These are phyloP conservation scores for Clupea harengus DNA, from an alignment of 2,113 vertebrate species.

Conservation along the genomic window DNA sequence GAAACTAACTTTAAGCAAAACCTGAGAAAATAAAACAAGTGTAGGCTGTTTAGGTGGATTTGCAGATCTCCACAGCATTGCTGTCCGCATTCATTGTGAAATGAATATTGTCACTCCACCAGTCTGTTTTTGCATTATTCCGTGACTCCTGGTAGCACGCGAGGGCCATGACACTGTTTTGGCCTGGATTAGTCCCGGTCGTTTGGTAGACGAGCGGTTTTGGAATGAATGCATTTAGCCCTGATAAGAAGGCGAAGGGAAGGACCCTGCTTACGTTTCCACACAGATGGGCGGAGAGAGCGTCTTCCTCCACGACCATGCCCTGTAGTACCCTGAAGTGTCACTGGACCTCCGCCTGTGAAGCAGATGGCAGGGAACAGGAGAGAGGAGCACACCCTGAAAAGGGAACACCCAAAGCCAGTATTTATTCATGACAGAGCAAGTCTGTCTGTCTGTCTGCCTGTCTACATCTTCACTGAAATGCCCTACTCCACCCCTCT, in stretches of 20 bases:
- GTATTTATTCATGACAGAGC: constrained; percentile 49
- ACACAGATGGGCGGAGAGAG: constrained; percentile 43
- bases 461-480: constrained; percentile 45
- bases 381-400: constrained; percentile 68
- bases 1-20: constrained; percentile 43
- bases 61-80: constrained; percentile 44
- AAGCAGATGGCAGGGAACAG: constrained; percentile 75
- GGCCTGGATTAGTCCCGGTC: constrained; percentile 39
- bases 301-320: constrained; percentile 50
- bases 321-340: constrained; percentile 52
- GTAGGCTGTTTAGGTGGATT: constrained; percentile 43
- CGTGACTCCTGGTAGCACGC: background rate
- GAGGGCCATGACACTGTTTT: background rate
- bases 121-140: background rate
- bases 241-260: constrained; percentile 42
- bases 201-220: constrained; percentile 35
- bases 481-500: constrained; percentile 33
- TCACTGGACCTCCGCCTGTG: constrained; percentile 68
- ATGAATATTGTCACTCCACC: background rate
- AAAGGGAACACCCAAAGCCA: constrained; percentile 39
- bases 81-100: constrained; percentile 31
- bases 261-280: constrained; percentile 32
- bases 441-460: constrained; percentile 49
- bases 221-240: constrained; percentile 41
- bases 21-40: constrained; percentile 21